Base-by-base conservation (phyloP, 2,797 vertebrate genomes). In the Rhinella marina region DNA sequence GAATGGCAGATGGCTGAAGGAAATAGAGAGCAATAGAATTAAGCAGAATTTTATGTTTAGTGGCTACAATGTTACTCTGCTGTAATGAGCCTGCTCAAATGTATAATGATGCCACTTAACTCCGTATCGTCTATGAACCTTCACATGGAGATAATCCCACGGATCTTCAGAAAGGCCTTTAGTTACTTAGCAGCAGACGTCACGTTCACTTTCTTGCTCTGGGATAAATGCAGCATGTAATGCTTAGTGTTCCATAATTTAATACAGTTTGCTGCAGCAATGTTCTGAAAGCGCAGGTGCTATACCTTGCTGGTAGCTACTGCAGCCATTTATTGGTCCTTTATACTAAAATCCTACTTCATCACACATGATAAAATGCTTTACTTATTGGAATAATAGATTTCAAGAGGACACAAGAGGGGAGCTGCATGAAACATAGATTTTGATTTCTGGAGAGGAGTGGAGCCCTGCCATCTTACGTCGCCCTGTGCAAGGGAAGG, bases 1-100 rank as follows among this genome's bases (percentile, higher is more conserved):
- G 84, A 89, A 89, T 89, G 88, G 86, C 88, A 89, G 88, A 89
- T 89, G 84, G 88, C 76, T 77, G 32, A 76, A 79, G 41, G 50
- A 83, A 89, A 76, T 62, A n/a, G 57, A 86, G 79, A 77, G 79
- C 68, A 83, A 75, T 56, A 70, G 84, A 70, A 89, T 79, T 86
- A 86, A 79, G 57, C 62, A 19, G 73, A 76, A 72, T 83, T 86
- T 89, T 79, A 82, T 86, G 81, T 89, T 83, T 64, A 83, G 50
- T 86, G 61, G 52, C 62, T 81, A 61, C 52, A 82, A 56, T 82
- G 85, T 79, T 83, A 82, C 62, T 70, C 4, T 83, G 52, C 52
- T 17, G 21, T 86, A 86, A 89, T 86, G 80, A 89, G 79, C 54
- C 56, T 76, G 62, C 72, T 89, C 5, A 72, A 78, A 54, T 25